These are phyloP conservation scores for Steatocranus sp. DNA, from an alignment of 2,797 vertebrate genomes.

Conservation along the genomic window DNA sequence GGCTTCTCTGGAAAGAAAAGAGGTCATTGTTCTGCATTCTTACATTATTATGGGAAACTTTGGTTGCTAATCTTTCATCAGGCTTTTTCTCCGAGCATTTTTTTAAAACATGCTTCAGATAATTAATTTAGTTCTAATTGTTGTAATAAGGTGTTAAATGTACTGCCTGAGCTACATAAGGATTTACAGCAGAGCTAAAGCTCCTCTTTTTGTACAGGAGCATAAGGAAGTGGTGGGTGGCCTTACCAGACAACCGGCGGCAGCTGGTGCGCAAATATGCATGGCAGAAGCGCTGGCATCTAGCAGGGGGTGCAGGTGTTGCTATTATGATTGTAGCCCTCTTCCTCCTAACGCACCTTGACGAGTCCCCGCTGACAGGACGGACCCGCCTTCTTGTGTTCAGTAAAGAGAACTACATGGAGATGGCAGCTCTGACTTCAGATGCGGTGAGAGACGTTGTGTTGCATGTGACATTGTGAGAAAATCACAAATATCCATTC, in stretches of 20 bases:
- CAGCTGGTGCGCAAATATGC: slow-evolving; percentile 79
- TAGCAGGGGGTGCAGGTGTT: slow-evolving; percentile 68
- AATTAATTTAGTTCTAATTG: neutral
- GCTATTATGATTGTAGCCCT: slow-evolving; percentile 74
- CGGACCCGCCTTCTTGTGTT: slow-evolving; percentile 86
- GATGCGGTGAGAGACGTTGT: slow-evolving; percentile 75
- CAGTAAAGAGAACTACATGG: slow-evolving; percentile 83
- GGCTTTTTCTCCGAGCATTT: neutral
- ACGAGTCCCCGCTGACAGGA: slow-evolving; percentile 89
- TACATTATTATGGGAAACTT: neutral
- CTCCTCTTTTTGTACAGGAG: slow-evolving; percentile 72
- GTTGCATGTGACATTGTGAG: neutral
- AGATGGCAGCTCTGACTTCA: slow-evolving; percentile 82
- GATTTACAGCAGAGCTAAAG: neutral
- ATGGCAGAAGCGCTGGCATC: slow-evolving; percentile 81
- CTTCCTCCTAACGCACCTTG: slow-evolving; percentile 88
- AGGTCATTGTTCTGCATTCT: neutral
- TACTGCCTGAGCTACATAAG: neutral
- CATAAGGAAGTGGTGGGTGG: slow-evolving; percentile 91
- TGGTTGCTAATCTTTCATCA: neutral
- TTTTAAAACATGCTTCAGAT: neutral
- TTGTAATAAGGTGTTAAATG: neutral
- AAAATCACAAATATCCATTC: neutral
- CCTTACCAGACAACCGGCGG: slow-evolving; percentile 83
- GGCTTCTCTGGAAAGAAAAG: neutral